Evolutionary conservation across 1,140 invertebrate species (phyloP).

Genomic region (Coboldia fuscipes): DNA sequence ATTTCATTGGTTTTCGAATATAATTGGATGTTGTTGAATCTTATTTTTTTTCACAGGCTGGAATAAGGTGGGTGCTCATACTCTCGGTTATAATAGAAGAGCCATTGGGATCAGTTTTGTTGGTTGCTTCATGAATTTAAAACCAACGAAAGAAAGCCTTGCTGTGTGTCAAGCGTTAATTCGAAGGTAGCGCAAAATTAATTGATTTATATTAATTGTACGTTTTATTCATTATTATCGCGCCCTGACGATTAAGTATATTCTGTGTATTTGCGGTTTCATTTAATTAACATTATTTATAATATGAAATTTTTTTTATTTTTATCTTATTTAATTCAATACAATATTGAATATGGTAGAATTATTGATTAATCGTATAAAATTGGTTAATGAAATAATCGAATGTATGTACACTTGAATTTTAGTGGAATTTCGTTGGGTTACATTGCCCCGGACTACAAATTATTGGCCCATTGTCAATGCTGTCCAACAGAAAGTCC

Average conservation of each 20-base stretch:
- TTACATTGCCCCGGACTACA: slow-evolving; percentile 23
- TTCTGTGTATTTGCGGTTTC: no score
- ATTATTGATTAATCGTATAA: no score
- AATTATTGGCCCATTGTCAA: slow-evolving; percentile 26
- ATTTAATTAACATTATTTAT: no score
- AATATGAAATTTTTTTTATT: no score
- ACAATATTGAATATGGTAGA: no score
- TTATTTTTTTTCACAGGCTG: slow-evolving; percentile 23
- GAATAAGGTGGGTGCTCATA: slow-evolving; percentile 39
- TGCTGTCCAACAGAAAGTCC: slow-evolving; percentile 20
- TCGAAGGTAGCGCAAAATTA: slow-evolving; percentile 7
- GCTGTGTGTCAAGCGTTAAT: slow-evolving; percentile 19
- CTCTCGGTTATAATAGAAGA: slow-evolving; percentile 34
- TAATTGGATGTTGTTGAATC: slow-evolving; percentile 18
- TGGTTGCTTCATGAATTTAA: slow-evolving; percentile 27
- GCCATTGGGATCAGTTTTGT: slow-evolving; percentile 41
- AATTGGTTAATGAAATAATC: no score
- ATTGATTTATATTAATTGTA: no score
- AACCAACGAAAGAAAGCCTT: slow-evolving; percentile 15
- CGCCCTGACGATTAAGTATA: no score
- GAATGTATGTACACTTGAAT: no score
- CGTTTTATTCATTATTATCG: no score
- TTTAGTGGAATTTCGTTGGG: slow-evolving; percentile 20
- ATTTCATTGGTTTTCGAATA: slow-evolving; percentile 28
- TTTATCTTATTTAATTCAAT: no score